Evolutionary conservation across 2,797 vertebrate genomes (phyloP), one percentile per base, ranked within the genome.

Genomic region (Carapus acus): DNA sequence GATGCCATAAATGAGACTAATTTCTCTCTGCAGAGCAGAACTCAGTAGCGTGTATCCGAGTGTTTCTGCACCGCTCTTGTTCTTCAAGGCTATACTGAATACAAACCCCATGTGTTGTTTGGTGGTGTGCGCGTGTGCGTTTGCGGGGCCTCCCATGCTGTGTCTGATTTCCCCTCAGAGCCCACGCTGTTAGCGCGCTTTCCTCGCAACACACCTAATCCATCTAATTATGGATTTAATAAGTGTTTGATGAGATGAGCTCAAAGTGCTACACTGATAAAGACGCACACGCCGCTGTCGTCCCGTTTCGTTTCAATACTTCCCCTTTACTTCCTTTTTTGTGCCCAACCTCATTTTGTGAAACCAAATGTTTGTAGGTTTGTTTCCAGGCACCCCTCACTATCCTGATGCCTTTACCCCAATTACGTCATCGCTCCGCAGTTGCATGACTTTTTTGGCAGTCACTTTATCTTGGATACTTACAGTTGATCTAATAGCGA

Each of bases 1-100:
- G 62, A 58, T 59, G 36, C 48, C 37, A 22, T 63, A 54, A 69
- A 54, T 44, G 43, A 27, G 68, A 53, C 38, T 65, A 56, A 63
- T 71, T 59, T 46, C 20, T 65, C 51, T 73, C 54, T 45, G 43
- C 43, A 63, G 49, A 57, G 36, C 24, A 46, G 37, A 59, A n/a
- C 17, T n/a, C 24, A 18, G 9, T 46, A 18, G 18, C 48, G 6
- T 45, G 20, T 58, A 27, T 69, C 23, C 59, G 38, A 49, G 62
- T 60, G 38, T 61, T 60, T 69, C 51, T 4, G 34, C 16, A 40
- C 31, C 37, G 13, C 41, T 48, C 39, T 49, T 54, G 34, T 51
- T 54, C 57, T 18, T 47, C 37, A 55, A 46, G 54, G 38, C 59
- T 43, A 23, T 39, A 43, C 38, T 34, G 16, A 46, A 46, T 42